phyloP scores from a whole-genome alignment of 2,797 vertebrate species.

The Chelon auratus region DNA sequence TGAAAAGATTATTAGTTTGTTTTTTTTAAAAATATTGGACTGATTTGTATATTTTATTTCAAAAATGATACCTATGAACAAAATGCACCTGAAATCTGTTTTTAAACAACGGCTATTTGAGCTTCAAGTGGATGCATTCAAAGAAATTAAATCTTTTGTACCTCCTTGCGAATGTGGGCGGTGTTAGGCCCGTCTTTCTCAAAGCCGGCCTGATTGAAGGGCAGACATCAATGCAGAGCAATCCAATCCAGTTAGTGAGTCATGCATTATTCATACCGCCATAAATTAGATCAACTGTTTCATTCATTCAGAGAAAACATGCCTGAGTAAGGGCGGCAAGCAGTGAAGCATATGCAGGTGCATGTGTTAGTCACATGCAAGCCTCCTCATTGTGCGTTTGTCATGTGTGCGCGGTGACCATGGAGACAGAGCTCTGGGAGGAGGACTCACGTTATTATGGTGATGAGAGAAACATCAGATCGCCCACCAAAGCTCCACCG shows the following conservation, averaged over 20 bases:
- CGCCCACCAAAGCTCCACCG: conserved; percentile 29
- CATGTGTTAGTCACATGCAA: conserved; percentile 62
- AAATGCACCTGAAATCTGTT: neutral
- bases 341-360: conserved; percentile 61
- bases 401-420: conserved; percentile 74
- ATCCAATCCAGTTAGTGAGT: conserved; percentile 68
- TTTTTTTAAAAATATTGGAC: neutral
- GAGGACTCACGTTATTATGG: conserved; percentile 64
- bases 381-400: conserved; percentile 73
- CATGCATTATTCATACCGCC: conserved; percentile 78
- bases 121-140: conserved; percentile 1
- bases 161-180: conserved; percentile 4
- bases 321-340: conserved; percentile 37
- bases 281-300: conserved; percentile 77
- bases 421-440: conserved; percentile 75
- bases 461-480: conserved; percentile 64
- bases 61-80: conserved; percentile 12
- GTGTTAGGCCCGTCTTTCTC: conserved; percentile 43
- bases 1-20: conserved; percentile 12
- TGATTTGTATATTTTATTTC: conserved; percentile 30
- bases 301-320: conserved; percentile 49
- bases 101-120: neutral
- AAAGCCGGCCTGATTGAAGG: conserved; percentile 48
- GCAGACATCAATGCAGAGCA: conserved; percentile 46
- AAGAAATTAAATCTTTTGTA: conserved; percentile 46